These are phyloP conservation scores for Chloropsis hardwickii DNA, from an alignment of 2,113 vertebrate species.

Conservation along the genomic window DNA sequence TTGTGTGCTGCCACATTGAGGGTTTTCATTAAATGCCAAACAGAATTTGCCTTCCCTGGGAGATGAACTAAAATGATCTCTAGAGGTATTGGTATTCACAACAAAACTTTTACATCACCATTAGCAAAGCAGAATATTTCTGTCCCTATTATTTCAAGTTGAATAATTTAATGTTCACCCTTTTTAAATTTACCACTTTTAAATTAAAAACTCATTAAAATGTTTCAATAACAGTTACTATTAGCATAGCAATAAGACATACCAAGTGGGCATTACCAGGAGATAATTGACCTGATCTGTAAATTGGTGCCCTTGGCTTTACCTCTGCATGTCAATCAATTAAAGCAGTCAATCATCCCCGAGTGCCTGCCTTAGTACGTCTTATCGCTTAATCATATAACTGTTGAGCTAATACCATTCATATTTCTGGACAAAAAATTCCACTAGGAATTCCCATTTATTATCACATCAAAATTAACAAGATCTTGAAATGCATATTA, in stretches of 20 bases:
- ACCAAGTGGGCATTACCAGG: constrained; percentile 62
- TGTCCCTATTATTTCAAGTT: constrained; percentile 27
- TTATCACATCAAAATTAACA: constrained; percentile 66
- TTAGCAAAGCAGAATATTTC: constrained; percentile 30
- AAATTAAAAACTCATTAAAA: constrained; percentile 69
- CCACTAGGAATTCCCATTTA: constrained; percentile 64
- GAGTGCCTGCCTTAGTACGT: constrained; percentile 47
- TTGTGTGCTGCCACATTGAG: not conserved
- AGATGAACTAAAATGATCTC: not conserved
- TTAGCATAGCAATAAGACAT: constrained; percentile 62
- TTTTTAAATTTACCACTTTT: constrained; percentile 58
- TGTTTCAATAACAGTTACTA: constrained; percentile 57
- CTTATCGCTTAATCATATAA: constrained; percentile 58
- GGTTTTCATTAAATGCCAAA: not conserved
- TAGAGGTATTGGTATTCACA: constrained; percentile 15
- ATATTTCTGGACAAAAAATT: constrained; percentile 63
- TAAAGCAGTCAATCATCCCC: constrained; percentile 51
- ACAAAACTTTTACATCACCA: constrained; percentile 39
- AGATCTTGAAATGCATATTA: constrained; percentile 52
- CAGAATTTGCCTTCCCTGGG: not conserved
- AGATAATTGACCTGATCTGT: constrained; percentile 62
- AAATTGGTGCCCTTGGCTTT: constrained; percentile 65
- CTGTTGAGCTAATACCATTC: constrained; percentile 56
- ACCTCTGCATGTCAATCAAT: constrained; percentile 68
- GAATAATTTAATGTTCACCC: constrained; percentile 56